phyloP scores from a whole-genome alignment of 1,140 invertebrate genomes.

The Alviniconcha marisindica region DNA sequence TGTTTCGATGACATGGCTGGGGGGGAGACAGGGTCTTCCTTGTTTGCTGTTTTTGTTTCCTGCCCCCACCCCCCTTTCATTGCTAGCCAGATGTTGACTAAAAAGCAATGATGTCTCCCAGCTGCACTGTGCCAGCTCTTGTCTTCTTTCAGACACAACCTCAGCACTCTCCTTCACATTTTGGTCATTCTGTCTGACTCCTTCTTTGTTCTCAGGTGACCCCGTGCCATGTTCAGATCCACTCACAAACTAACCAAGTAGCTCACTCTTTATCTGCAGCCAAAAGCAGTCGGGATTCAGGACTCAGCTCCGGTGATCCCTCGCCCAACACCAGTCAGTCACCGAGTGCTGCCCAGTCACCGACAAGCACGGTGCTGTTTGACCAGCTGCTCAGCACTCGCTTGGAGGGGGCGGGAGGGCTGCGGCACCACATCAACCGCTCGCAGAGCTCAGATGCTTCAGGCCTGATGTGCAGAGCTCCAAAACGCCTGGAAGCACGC shows the following conservation, averaged over 20 bases:
- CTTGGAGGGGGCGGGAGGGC: conserved; percentile 40
- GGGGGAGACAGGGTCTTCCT: too few relatives aligned
- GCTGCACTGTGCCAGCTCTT: too few relatives aligned
- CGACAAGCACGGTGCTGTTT: conserved; percentile 24
- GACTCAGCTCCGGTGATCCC: conserved; percentile 71
- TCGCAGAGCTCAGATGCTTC: conserved; percentile 43
- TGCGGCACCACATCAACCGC: conserved; percentile 50
- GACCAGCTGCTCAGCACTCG: conserved; percentile 44
- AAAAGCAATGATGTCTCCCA: too few relatives aligned
- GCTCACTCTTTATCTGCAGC: conserved; percentile 39
- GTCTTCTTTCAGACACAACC: too few relatives aligned
- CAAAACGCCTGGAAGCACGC: conserved; percentile 32
- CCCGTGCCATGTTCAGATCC: background rate
- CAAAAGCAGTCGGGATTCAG: conserved; percentile 71
- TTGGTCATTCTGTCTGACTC: too few relatives aligned
- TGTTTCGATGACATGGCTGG: too few relatives aligned
- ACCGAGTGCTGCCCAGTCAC: conserved; percentile 9
- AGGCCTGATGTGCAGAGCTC: background rate
- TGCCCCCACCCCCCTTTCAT: too few relatives aligned
- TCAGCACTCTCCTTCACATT: too few relatives aligned
- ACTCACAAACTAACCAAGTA: background rate
- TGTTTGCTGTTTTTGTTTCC: too few relatives aligned
- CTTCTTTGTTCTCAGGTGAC: too few relatives aligned
- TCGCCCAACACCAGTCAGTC: conserved; percentile 66
- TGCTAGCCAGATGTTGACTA: too few relatives aligned